These are phyloP conservation scores for Ara ararauna DNA, from an alignment of 2,797 vertebrate species.

Conservation along the genomic window DNA sequence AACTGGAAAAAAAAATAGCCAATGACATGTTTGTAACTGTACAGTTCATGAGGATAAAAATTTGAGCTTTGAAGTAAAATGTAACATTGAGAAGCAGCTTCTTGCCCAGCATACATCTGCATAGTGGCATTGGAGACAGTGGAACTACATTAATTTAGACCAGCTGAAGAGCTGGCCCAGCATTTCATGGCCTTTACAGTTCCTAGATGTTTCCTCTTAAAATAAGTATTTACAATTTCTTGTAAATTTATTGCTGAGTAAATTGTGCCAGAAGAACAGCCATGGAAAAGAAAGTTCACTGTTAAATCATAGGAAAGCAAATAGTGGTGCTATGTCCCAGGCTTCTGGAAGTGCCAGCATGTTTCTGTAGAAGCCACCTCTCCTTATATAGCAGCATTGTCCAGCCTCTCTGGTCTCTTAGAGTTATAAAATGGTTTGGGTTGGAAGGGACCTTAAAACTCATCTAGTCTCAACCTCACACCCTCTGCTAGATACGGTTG, in stretches of 20 bases:
- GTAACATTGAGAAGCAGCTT: not conserved
- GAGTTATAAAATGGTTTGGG: not conserved
- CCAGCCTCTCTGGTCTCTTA: not conserved
- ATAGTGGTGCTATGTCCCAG: not conserved
- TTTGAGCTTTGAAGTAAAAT: not conserved
- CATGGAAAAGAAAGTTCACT: not conserved
- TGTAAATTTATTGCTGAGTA: slow-evolving; percentile 16
- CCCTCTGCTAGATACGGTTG: not conserved
- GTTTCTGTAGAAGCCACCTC: not conserved
- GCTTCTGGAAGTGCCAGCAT: not conserved
- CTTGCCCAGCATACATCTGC: not conserved
- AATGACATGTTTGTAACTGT: not conserved
- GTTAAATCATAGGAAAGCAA: not conserved
- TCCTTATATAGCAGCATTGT: not conserved
- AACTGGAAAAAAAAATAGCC: not conserved
- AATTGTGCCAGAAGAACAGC: not conserved
- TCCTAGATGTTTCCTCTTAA: slow-evolving; percentile 16
- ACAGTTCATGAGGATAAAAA: not conserved
- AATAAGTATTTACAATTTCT: slow-evolving; percentile 33
- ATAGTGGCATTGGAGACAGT: not conserved
- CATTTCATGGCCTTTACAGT: not conserved
- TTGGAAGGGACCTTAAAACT: not conserved
- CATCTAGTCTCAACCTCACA: not conserved
- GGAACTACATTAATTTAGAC: not conserved
- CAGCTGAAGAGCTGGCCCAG: slow-evolving; percentile 13